These are phyloP conservation scores for Pachypsylla venusta DNA, from an alignment of 1,140 invertebrate genomes.

Conservation along the genomic window DNA sequence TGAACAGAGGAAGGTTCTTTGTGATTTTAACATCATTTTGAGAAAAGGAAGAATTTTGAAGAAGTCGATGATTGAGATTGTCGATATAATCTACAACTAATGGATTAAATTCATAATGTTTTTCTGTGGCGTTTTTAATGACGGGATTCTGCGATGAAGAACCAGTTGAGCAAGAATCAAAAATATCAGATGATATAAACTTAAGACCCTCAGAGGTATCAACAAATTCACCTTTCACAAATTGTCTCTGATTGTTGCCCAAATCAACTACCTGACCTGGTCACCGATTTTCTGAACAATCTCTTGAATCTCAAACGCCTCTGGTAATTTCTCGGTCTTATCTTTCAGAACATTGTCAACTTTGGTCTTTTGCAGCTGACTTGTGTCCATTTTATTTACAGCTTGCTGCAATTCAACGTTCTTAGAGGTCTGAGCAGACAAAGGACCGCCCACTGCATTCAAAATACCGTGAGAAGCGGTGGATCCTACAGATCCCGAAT, in stretches of 20 bases:
- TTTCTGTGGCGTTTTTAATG: background rate
- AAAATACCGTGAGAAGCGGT: no score
- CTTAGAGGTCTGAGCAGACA: background rate
- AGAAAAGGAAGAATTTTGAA: background rate
- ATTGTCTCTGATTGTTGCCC: slow-evolving; percentile 43
- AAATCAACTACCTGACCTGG: slow-evolving; percentile 47
- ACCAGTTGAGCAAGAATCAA: slow-evolving; percentile 41
- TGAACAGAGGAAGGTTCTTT: background rate
- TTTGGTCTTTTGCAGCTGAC: slow-evolving; percentile 6
- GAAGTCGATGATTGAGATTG: background rate
- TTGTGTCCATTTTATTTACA: background rate
- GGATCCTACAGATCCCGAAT: background rate
- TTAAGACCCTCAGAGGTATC: slow-evolving; percentile 51
- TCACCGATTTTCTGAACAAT: slow-evolving; percentile 5
- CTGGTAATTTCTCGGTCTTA: background rate
- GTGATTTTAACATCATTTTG: background rate
- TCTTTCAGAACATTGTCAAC: slow-evolving; percentile 2
- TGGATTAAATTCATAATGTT: background rate
- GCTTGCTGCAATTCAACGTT: slow-evolving; percentile 3
- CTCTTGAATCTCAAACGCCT: slow-evolving; percentile 2
- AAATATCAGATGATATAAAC: slow-evolving; percentile 51
- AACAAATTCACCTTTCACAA: slow-evolving; percentile 54
- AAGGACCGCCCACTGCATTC: background rate
- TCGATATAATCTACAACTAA: background rate
- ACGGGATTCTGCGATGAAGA: background rate